phyloP scores from a whole-genome alignment of 1,140 invertebrate species.

The Brachionus calyciflorus region DNA sequence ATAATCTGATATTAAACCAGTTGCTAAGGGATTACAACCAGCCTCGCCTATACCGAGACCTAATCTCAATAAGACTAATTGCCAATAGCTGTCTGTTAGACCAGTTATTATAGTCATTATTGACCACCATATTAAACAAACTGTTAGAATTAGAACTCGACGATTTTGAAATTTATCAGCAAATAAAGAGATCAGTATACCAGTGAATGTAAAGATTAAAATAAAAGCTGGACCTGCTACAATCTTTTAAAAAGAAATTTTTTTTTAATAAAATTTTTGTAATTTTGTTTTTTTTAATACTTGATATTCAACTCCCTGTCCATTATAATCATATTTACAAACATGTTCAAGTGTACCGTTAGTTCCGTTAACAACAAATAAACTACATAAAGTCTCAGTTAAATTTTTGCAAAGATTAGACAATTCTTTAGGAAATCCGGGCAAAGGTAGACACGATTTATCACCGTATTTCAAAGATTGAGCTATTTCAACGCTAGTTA shows the following conservation, averaged over 20 bases:
- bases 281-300: not conserved
- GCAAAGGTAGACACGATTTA: conserved; percentile 71
- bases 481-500: conserved; percentile 58
- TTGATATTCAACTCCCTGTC: conserved; percentile 84
- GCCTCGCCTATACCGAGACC: conserved; percentile 79
- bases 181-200: conserved; percentile 76
- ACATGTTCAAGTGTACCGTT: conserved; percentile 64
- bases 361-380: conserved; percentile 56
- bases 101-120: conserved; percentile 78
- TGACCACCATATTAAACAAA: conserved; percentile 76
- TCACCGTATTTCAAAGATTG: conserved; percentile 77
- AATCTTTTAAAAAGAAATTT: conserved; percentile 58
- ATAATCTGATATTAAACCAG: conserved; percentile 75
- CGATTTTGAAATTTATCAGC: conserved; percentile 63
- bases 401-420: conserved; percentile 43
- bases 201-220: conserved; percentile 79
- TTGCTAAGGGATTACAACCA: conserved; percentile 82
- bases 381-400: conserved; percentile 46
- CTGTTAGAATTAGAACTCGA: conserved; percentile 70
- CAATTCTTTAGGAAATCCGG: not conserved
- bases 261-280: not conserved
- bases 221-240: conserved; percentile 86
- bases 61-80: conserved; percentile 79
- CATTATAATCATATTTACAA: conserved; percentile 88
- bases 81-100: conserved; percentile 81